Evolutionary conservation across 2,888 invertebrate genomes (phyloP).

Genomic region (Caenorhabditis sp.): DNA sequence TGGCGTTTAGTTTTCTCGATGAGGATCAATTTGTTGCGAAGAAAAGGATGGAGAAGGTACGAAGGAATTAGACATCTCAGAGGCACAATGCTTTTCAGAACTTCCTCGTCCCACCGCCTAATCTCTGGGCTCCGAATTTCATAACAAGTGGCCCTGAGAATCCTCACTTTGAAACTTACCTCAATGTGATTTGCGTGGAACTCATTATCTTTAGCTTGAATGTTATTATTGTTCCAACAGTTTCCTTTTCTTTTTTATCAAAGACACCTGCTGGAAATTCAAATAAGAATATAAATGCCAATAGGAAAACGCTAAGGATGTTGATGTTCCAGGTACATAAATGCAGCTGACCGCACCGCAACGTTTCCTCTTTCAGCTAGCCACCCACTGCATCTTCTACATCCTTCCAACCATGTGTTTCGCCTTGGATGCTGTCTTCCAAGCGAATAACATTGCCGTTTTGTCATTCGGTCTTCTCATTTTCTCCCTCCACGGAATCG

Average conservation of each 20-base stretch:
- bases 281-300: neutral
- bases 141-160: neutral
- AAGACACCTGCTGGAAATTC: neutral
- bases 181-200: neutral
- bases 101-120: neutral
- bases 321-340: neutral
- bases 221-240: neutral
- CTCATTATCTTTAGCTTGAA: neutral
- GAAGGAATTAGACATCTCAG: neutral
- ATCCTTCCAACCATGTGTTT: neutral
- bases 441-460: neutral
- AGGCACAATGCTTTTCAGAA: neutral
- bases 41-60: neutral
- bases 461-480: neutral
- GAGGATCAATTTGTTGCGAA: neutral
- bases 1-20: neutral
- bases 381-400: neutral
- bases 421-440: neutral
- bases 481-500: constrained; percentile 1
- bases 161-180: neutral
- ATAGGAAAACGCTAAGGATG: neutral
- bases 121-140: neutral
- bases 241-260: neutral
- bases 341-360: too few relatives aligned
- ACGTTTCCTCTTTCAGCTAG: neutral